These are phyloP conservation scores for Drosophila parthenogenetica DNA, from an alignment of 2,888 invertebrate genomes.

Conservation along the genomic window DNA sequence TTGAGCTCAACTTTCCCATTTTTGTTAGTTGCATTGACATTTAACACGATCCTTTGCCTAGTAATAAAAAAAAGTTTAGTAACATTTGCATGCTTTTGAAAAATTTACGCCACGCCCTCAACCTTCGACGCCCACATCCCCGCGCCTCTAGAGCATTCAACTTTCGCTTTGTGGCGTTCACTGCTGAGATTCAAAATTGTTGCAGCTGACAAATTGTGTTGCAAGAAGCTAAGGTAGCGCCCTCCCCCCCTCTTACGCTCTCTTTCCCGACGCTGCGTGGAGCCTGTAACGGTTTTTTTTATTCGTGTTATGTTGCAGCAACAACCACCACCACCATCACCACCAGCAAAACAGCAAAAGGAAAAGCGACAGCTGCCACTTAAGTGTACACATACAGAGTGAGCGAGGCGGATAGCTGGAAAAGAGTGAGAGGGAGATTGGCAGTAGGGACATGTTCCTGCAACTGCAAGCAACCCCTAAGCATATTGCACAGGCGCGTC, in stretches of 20 bases:
- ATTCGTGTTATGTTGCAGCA: conserved; percentile 4
- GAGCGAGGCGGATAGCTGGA: neutral
- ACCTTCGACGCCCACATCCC: conserved; percentile 22
- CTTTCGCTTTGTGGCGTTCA: conserved; percentile 15
- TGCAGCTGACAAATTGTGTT: conserved; percentile 34
- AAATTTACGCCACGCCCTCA: conserved; percentile 37
- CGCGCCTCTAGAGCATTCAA: conserved; percentile 18
- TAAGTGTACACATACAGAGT: conserved; percentile 1
- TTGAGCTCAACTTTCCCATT: conserved; percentile 49
- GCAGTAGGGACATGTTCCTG: neutral
- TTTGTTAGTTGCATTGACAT: conserved; percentile 45
- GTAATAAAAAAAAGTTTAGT: conserved; percentile 12
- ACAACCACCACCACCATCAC: conserved; percentile 27
- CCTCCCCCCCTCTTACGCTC: neutral
- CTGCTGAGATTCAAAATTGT: conserved; percentile 9
- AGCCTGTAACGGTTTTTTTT: conserved; percentile 49
- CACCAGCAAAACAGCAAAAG: conserved; percentile 15
- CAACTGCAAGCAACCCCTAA: conserved; percentile 71
- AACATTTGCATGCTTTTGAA: conserved; percentile 44
- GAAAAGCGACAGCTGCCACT: conserved; percentile 59
- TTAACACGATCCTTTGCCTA: conserved; percentile 30
- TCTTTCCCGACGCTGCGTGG: conserved; percentile 10
- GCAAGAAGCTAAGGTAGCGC: conserved; percentile 1
- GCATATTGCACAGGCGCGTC: conserved; percentile 79
- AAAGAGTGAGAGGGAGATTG: neutral